Conservation (phyloP, 2,888 invertebrate species). For the Germaria angustata region DNA sequence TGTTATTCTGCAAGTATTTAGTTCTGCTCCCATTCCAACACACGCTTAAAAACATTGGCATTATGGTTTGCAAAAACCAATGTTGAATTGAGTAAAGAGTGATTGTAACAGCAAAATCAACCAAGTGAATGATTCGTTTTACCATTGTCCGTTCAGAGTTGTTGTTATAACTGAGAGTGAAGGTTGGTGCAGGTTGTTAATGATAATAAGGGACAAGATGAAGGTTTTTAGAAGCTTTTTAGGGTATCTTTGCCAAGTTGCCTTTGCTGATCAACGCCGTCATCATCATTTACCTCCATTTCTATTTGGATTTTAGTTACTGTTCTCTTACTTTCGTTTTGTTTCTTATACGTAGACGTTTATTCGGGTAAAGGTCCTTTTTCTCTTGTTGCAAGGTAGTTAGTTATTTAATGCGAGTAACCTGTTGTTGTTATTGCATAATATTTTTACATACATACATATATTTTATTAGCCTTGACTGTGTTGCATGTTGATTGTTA, state of each 20-base stretch:
- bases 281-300: background rate
- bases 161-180: conserved; percentile 36
- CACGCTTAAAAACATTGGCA: background rate
- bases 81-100: conserved; percentile 63
- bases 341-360: background rate
- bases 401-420: conserved; percentile 30
- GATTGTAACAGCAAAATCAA: conserved; percentile 71
- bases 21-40: background rate
- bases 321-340: conserved; percentile 48
- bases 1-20: conserved; percentile 41
- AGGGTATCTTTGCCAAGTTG: conserved; percentile 51
- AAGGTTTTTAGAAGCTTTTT: conserved; percentile 36
- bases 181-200: background rate
- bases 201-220: conserved; percentile 40
- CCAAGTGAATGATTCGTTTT: conserved; percentile 78
- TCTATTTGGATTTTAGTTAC: conserved; percentile 62
- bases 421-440: conserved; percentile 51
- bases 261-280: conserved; percentile 31
- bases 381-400: conserved; percentile 1
- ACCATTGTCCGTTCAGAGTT: conserved; percentile 74
- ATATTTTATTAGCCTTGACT: conserved; percentile 63
- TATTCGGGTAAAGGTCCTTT: background rate
- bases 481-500: conserved; percentile 43
- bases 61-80: conserved; percentile 39
- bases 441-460: too few species aligned